Percentiles rank a stretch among this genome's conserved stretches.
phyloP scores from a whole-genome alignment of 2,888 invertebrate species.

The Parelbella ahira region DNA sequence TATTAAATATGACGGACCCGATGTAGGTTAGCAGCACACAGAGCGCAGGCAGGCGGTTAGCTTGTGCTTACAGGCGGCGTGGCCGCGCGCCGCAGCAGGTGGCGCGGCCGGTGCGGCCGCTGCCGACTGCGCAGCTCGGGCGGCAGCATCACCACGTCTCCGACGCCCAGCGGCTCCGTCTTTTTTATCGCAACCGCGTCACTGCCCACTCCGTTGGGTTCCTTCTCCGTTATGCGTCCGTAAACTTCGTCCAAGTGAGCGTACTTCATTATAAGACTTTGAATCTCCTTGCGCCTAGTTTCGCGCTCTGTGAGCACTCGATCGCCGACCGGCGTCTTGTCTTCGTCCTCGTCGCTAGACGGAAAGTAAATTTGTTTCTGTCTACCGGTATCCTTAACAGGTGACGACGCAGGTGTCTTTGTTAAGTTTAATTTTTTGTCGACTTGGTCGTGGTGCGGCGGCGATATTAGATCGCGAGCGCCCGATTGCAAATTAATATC shows the following conservation, averaged over 20 bases:
- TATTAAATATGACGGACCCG: slow-evolving; percentile 67
- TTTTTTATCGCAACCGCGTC: slow-evolving; percentile 41
- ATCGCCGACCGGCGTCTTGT: slow-evolving; percentile 78
- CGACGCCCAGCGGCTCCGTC: slow-evolving; percentile 59
- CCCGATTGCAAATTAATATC: slow-evolving; percentile 72
- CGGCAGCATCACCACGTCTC: slow-evolving; percentile 65
- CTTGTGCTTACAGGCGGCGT: slow-evolving; percentile 80
- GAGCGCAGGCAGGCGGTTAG: slow-evolving; percentile 64
- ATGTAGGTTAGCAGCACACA: slow-evolving; percentile 72
- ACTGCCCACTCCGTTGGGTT: slow-evolving; percentile 47
- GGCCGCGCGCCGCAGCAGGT: slow-evolving; percentile 74
- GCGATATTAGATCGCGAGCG: slow-evolving; percentile 77
- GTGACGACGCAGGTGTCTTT: slow-evolving; percentile 62
- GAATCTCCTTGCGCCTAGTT: slow-evolving; percentile 90
- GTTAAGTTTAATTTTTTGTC: slow-evolving; percentile 50
- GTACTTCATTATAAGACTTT: slow-evolving; percentile 90
- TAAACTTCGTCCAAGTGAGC: slow-evolving; percentile 88
- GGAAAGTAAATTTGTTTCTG: slow-evolving; percentile 74
- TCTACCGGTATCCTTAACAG: slow-evolving; percentile 56
- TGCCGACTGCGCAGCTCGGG: slow-evolving; percentile 70
- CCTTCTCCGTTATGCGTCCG: slow-evolving; percentile 69
- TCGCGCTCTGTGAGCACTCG: slow-evolving; percentile 85
- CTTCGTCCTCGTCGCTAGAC: slow-evolving; percentile 73
- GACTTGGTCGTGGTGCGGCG: slow-evolving; percentile 59
- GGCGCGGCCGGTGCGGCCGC: slow-evolving; percentile 64